Base-by-base conservation (phyloP, 1,140 invertebrate species). In the Euschistus heros region DNA sequence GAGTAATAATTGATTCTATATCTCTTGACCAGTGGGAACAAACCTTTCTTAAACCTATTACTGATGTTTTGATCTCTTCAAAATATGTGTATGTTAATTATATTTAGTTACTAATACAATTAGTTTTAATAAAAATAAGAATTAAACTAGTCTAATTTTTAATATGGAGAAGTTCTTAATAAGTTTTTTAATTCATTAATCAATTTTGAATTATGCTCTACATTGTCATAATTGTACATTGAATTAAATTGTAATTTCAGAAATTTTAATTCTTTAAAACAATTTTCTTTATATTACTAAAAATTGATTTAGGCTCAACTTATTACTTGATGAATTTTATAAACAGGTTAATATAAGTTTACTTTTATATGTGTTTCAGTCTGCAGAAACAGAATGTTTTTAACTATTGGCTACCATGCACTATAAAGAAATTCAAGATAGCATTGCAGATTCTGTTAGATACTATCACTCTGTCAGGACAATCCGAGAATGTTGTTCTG, bases 351-450 rank as follows among this genome's bases (percentile, higher is more conserved):
- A 37, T 10, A 37, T 37, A 6, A 50, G 4, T 2, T 50, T 50
- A 2, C 7, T 50, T 50, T 47, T 14, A 8, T 50, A 2, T 22
- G 7, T 22, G 20, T 50, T 50, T 50, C 57, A 72, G 71, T 14
- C 61, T 67, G 44, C 22, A 50, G 20, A 68, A 64, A n/a, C 64
- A 68, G 27, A 71, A 72, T 66, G 22, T 71, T 22, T 68, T 72
- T 52, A 72, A 71, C 33, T 70, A 72, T 42, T 69, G 71, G 68
- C 54, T 72, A 42, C 55, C 59, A 18, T 47, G 47, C 22, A 69
- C 70, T 13, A 64, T 71, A 55, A 68, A 67, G 30, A 70, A 67
- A 63, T 71, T 57, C 33, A 67, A 52, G 18, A 37, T 7, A 26
- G 67, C 26, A 4, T 67, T 67, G 18, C 42, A 63, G 20, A 33